A percentile compares a stretch with the other conserved stretches of the same genome.
Evolutionary conservation across 1,140 invertebrate genomes (phyloP).

Genomic region (Campoletis sonorensis): DNA sequence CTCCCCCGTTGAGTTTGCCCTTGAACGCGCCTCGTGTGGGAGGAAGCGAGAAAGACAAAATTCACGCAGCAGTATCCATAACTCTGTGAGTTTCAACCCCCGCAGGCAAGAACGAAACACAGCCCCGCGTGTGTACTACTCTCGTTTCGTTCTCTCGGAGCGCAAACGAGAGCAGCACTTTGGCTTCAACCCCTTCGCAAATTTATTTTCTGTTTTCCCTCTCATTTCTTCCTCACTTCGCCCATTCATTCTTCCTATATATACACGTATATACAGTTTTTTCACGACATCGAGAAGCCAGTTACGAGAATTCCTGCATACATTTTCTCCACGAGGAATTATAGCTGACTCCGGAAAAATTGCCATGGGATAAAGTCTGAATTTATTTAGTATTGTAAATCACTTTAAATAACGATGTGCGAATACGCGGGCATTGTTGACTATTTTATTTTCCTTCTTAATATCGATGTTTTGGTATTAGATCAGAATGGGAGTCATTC

Average conservation of each 20-base stretch:
- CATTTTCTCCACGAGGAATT: neutral
- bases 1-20: constrained; percentile 6
- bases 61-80: constrained; percentile 62
- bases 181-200: constrained; percentile 27
- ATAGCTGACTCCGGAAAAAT: neutral
- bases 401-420: neutral
- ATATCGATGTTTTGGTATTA: no score
- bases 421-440: neutral
- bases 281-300: neutral
- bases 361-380: neutral
- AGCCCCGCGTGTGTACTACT: neutral
- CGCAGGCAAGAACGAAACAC: constrained; percentile 3
- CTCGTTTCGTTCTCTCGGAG: constrained; percentile 11
- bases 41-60: constrained; percentile 13
- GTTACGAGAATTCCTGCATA: neutral
- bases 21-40: neutral
- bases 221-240: constrained; percentile 4
- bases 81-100: constrained; percentile 51
- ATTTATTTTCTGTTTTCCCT: constrained; percentile 37
- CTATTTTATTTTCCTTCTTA: no score
- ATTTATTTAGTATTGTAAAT: neutral
- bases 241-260: neutral
- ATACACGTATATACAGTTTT: neutral
- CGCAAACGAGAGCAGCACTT: neutral
- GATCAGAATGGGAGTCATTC: no score